Percentiles rank a stretch among this genome's conserved stretches.
Conservation (phyloP, 2,888 invertebrate genomes). For the Nomada fucata region DNA sequence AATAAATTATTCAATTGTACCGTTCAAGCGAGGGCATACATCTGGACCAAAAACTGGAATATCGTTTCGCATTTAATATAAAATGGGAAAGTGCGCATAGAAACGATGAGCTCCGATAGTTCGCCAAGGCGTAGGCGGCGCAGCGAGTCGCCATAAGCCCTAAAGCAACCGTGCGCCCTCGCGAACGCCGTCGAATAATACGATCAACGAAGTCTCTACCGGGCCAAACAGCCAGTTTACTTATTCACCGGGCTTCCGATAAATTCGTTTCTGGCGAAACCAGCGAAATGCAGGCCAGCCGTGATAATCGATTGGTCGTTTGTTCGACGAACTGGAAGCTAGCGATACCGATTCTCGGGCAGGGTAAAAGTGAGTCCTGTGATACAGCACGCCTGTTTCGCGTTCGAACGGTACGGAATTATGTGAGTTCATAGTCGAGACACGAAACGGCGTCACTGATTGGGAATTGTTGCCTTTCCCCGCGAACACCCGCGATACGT, state of each 20-base stretch:
- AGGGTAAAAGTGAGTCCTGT: conserved; percentile 27
- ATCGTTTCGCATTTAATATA: too few relatives aligned
- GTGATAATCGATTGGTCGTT: conserved; percentile 63
- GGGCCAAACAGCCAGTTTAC: conserved; percentile 36
- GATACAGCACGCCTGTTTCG: background rate
- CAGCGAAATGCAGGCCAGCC: conserved; percentile 22
- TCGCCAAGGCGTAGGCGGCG: background rate
- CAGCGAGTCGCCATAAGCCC: background rate
- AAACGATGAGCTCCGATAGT: too few relatives aligned
- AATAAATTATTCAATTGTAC: background rate
- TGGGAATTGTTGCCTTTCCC: conserved; percentile 58
- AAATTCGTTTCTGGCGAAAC: conserved; percentile 54
- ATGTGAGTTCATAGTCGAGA: conserved; percentile 48
- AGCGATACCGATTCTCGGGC: conserved; percentile 55
- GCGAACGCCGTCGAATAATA: conserved; percentile 21
- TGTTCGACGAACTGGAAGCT: conserved; percentile 64
- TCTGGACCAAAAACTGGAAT: background rate
- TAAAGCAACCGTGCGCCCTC: background rate
- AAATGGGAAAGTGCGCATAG: too few relatives aligned
- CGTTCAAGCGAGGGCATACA: background rate
- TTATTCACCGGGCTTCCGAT: conserved; percentile 46
- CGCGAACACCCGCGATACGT: background rate
- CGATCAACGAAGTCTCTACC: conserved; percentile 33
- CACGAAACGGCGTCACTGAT: conserved; percentile 41
- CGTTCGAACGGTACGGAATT: conserved; percentile 19